These are phyloP conservation scores for Salvelinus alpinus DNA, from an alignment of 2,113 vertebrate species.

Conservation along the genomic window DNA sequence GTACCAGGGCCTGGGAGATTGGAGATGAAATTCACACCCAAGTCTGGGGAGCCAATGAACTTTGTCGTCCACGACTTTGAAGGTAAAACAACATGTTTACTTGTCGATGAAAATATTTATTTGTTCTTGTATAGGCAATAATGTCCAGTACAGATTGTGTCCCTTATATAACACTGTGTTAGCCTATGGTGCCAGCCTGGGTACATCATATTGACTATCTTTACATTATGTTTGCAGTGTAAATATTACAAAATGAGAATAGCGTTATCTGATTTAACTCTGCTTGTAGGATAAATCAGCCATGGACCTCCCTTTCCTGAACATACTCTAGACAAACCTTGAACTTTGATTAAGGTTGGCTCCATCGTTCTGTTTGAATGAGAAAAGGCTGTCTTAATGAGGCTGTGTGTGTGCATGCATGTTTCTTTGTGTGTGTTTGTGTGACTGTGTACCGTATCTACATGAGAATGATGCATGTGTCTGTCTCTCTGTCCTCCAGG, in stretches of 20 bases:
- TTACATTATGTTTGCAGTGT: conserved; percentile 20
- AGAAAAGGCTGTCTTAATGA: background rate
- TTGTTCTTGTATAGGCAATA: too few species aligned
- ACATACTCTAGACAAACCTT: conserved; percentile 17
- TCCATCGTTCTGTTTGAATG: background rate
- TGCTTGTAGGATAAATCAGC: background rate
- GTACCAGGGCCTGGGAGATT: conserved; percentile 91
- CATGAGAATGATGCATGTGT: too few species aligned
- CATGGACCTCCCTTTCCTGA: background rate
- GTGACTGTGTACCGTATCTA: background rate
- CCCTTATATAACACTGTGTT: background rate
- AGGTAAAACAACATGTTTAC: conserved; percentile 66
- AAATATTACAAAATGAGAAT: conserved; percentile 12
- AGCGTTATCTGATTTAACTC: background rate
- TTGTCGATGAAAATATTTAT: background rate
- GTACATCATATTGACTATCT: background rate
- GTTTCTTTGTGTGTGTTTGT: background rate
- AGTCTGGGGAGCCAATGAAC: conserved; percentile 78
- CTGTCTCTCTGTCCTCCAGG: conserved; percentile 62
- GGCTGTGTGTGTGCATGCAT: background rate
- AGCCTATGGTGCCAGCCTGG: background rate
- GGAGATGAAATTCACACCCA: conserved; percentile 91
- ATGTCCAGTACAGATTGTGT: background rate
- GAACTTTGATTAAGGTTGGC: background rate
- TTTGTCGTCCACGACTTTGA: conserved; percentile 87